Evolutionary conservation across 2,797 vertebrate species (phyloP), one percentile per base, ranked within the genome.

Genomic region (Rousettus madagascariensis): DNA sequence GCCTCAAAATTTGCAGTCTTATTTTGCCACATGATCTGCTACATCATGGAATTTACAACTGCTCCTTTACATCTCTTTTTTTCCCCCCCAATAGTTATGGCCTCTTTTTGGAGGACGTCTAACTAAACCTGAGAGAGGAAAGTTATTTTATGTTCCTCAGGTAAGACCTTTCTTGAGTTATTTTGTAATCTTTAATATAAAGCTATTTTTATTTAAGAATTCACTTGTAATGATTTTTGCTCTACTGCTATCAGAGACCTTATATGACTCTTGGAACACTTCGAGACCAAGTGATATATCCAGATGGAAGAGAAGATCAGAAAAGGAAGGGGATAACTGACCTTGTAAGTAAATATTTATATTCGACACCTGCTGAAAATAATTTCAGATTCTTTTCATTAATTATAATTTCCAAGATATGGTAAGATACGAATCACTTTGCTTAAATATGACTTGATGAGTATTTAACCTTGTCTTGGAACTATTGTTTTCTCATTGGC

Each of bases 121-220:
- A 97, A 99, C 99, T 11, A 99, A 99, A 98, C 99, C 99, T n/a
- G 99, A 99, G 33, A 98, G 99, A 97, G 99, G 99, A 83, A 99
- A 99, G 92, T 98, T 99, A 74, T 99, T 99, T 98, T 99, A 99
- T 53, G 99, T 99, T 97, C 99, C 99, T 57, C 99, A 99, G 99
- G 99, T 99, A 98, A 98, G 97, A 69, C 74, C 87, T 59, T 82
- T 6, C 24, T 95, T 88, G 8, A 95, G 13, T 30, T 91, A 3
- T 82, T 95, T 93, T 24, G 17, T 26, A 80, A 85, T 89, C 59
- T 91, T 0, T 78, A 59, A 0, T 28, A 17, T 77, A 92, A 86
- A 94, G 38, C 69, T 43, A 61, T 86, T 88, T 41, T 72, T 7
- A 19, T 83, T 61, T 46, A 11, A 84, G 28, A 77, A 2, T 77